These are phyloP conservation scores for Trogon surrucura DNA, from an alignment of 2,113 vertebrate genomes.

Conservation along the genomic window DNA sequence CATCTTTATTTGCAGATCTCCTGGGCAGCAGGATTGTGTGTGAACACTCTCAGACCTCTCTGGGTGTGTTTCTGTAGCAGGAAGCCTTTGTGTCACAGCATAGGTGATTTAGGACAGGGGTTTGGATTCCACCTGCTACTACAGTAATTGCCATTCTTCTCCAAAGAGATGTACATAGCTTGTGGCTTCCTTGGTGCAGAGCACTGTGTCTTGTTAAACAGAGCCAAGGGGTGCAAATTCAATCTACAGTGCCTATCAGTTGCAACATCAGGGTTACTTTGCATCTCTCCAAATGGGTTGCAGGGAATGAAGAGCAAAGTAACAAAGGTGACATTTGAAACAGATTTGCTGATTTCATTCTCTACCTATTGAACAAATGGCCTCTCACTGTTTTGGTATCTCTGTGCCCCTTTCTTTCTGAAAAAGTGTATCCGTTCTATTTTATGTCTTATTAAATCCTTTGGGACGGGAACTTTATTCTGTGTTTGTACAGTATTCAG, in stretches of 20 bases:
- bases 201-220: not conserved
- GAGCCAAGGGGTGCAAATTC: not conserved
- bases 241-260: not conserved
- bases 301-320: not conserved
- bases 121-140: not conserved
- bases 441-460: not conserved
- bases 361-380: not conserved
- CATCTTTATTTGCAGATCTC: not conserved
- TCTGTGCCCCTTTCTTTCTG: not conserved
- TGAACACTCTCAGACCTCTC: not conserved
- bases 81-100: rapidly evolving
- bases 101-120: not conserved
- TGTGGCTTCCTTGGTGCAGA: not conserved
- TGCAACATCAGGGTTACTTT: not conserved
- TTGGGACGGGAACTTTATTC: not conserved
- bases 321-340: not conserved
- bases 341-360: not conserved
- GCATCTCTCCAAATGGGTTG: not conserved
- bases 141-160: not conserved
- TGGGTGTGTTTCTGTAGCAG: not conserved
- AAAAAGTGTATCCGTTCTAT: not conserved
- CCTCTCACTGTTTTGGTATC: not conserved
- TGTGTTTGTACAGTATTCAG: not conserved
- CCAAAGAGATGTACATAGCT: not conserved
- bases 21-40: not conserved